These are phyloP conservation scores for Terrapene triunguis DNA, from an alignment of 2,113 vertebrate genomes.

Conservation along the genomic window DNA sequence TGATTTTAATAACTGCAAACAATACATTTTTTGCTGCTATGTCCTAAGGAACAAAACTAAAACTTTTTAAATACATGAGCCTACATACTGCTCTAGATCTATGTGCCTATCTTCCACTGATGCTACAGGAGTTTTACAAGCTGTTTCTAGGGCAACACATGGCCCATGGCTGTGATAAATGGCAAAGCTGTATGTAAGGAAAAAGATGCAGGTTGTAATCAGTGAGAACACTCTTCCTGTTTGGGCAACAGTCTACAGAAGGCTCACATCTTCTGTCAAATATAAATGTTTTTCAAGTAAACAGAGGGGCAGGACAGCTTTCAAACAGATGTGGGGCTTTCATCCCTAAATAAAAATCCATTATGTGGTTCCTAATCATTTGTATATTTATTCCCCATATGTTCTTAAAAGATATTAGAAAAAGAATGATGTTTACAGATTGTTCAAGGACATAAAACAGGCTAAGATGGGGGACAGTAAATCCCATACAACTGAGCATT, in stretches of 20 bases:
- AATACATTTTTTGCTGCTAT: neutral
- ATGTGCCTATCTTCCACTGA: neutral
- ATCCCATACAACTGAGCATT: constrained; percentile 33
- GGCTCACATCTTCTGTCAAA: neutral
- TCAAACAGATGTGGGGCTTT: constrained; percentile 40
- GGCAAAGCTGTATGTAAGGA: neutral
- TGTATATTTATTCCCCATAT: neutral
- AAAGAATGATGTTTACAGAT: constrained; percentile 13
- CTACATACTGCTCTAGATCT: neutral
- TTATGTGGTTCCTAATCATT: neutral
- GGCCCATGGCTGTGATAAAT: neutral
- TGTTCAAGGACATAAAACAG: neutral
- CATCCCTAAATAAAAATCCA: neutral
- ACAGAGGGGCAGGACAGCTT: constrained; percentile 14
- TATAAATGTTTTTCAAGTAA: constrained; percentile 8
- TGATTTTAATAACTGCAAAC: neutral
- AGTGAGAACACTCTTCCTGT: neutral
- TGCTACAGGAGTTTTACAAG: neutral
- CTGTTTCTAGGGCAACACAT: neutral
- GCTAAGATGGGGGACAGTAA: constrained; percentile 25
- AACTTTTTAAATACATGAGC: neutral
- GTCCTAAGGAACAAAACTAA: neutral
- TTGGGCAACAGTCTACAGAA: neutral
- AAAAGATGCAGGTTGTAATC: neutral
- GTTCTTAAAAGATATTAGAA: constrained; percentile 8